Percentiles rank a stretch among this genome's conserved stretches.
Evolutionary conservation across 2,113 vertebrate species (phyloP).

Genomic region (Phoxinus phoxinus): DNA sequence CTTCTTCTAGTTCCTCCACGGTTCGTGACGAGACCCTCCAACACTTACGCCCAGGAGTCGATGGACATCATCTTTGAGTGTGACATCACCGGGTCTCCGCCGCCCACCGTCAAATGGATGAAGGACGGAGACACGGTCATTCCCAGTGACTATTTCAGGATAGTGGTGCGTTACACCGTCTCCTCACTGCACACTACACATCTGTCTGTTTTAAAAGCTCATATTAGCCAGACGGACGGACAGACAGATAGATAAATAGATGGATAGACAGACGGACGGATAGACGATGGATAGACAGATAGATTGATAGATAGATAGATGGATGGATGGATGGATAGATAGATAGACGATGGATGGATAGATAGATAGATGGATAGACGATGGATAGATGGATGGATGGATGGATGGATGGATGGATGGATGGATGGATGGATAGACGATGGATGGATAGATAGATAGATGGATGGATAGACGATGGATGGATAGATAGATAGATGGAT

Average conservation of each 20-base stretch:
- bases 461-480: too few relatives aligned
- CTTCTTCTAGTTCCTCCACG: conserved; percentile 81
- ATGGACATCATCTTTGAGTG: conserved; percentile 98
- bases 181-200: neutral
- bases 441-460: too few relatives aligned
- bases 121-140: conserved; percentile 98
- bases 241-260: fast-evolving
- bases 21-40: conserved; percentile 85
- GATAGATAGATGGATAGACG: too few relatives aligned
- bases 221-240: too few relatives aligned
- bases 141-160: conserved; percentile 98
- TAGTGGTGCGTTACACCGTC: conserved; percentile 81
- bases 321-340: too few relatives aligned
- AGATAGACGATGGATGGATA: too few relatives aligned
- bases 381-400: too few relatives aligned
- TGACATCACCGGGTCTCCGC: conserved; percentile 87
- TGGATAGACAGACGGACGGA: fast-evolving
- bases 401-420: too few relatives aligned
- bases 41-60: conserved; percentile 93
- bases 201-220: neutral
- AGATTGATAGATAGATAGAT: too few relatives aligned
- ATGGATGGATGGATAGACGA: too few relatives aligned
- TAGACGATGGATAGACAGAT: too few relatives aligned
- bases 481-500: too few relatives aligned
- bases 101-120: conserved; percentile 94